A percentile compares a stretch with the other conserved stretches of the same genome.
Conservation (phyloP, 2,113 vertebrate species). For the Scophthalmus maximus region DNA sequence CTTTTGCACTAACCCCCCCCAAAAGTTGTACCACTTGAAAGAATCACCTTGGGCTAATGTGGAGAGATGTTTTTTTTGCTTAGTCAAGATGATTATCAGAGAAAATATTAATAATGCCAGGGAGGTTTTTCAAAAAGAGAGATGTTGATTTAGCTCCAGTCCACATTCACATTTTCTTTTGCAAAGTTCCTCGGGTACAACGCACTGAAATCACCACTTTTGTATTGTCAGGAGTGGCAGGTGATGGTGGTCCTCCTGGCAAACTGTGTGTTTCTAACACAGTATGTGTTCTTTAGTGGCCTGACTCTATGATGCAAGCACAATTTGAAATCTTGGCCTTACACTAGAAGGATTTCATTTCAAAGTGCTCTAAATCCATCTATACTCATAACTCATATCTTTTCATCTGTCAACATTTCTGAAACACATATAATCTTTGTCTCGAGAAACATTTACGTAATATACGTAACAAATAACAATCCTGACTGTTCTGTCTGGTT, state of each 20-base stretch:
- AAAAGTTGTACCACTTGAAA: not conserved
- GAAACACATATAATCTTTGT: constrained; percentile 17
- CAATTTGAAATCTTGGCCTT: constrained; percentile 32
- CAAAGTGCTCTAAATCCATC: constrained; percentile 44
- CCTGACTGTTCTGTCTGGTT: constrained; percentile 23
- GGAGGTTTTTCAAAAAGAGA: too few relatives aligned
- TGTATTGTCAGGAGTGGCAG: not conserved
- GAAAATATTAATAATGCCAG: not conserved
- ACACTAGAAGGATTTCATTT: constrained; percentile 52
- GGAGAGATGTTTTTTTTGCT: not conserved
- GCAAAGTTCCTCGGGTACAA: not conserved
- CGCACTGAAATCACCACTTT: not conserved
- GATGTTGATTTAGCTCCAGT: not conserved
- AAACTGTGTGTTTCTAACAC: not conserved
- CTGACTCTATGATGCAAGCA: constrained; percentile 22
- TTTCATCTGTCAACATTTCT: constrained; percentile 49
- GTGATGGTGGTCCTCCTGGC: not conserved
- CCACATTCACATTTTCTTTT: not conserved
- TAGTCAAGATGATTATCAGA: not conserved
- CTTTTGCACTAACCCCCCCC: too few relatives aligned
- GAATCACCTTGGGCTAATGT: not conserved
- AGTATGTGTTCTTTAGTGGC: not conserved
- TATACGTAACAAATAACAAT: constrained; percentile 21
- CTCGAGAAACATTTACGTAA: constrained; percentile 9
- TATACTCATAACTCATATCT: constrained; percentile 33